Evolutionary conservation across 2,797 vertebrate genomes (phyloP).

Genomic region (Craterocephalus amniculus): DNA sequence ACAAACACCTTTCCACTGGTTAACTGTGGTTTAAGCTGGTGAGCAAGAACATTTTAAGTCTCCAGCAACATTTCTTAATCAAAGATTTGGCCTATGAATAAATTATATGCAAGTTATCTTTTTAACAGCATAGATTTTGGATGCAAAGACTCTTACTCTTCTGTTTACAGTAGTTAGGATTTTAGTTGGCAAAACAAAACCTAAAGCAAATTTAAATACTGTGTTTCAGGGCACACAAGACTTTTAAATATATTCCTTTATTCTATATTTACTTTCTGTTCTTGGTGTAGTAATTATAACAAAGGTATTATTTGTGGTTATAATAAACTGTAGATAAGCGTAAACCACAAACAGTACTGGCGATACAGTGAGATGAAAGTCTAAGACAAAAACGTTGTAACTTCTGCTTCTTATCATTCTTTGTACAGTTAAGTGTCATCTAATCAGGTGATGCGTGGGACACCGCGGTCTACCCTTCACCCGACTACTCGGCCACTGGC

Average conservation of each 20-base stretch:
- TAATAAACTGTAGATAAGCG: neutral
- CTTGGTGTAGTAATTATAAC: neutral
- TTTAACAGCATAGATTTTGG: slow-evolving; percentile 32
- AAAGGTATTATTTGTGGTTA: neutral
- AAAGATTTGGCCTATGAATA: neutral
- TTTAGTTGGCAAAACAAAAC: neutral
- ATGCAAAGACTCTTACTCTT: neutral
- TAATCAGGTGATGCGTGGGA: slow-evolving; percentile 29
- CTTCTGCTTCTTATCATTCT: slow-evolving; percentile 7
- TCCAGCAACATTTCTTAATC: slow-evolving; percentile 6
- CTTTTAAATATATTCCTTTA: neutral
- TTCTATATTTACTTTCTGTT: neutral
- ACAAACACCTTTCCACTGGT: slow-evolving; percentile 28
- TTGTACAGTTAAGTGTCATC: neutral
- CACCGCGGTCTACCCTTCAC: neutral
- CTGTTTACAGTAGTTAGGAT: slow-evolving; percentile 6
- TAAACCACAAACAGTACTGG: neutral
- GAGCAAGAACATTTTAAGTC: neutral
- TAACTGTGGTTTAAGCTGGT: slow-evolving; percentile 11
- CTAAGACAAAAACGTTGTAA: slow-evolving; percentile 16
- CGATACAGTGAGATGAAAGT: neutral
- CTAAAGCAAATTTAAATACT: neutral
- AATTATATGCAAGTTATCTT: slow-evolving; percentile 6
- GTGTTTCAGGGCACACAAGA: neutral
- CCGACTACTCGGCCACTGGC: slow-evolving; percentile 3